These are phyloP conservation scores for Ciconia maguari DNA, from an alignment of 2,113 vertebrate species.

Conservation along the genomic window DNA sequence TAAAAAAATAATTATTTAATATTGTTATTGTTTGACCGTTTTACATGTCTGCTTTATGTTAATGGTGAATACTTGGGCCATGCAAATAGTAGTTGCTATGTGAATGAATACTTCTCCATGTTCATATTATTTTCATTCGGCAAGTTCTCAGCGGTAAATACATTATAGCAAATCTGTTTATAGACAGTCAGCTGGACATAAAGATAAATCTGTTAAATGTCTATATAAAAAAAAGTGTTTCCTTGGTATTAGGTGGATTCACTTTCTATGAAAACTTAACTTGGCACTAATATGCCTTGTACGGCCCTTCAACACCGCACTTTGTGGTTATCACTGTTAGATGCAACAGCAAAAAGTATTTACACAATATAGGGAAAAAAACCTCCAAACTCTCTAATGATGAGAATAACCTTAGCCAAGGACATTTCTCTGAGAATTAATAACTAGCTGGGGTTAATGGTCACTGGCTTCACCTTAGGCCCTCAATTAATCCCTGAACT, in stretches of 20 bases:
- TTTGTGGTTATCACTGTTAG: not conserved
- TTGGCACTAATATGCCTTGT: not conserved
- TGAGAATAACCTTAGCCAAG: constrained; percentile 48
- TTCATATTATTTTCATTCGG: not conserved
- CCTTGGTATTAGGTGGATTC: not conserved
- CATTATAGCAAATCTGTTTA: not conserved
- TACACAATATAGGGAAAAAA: not conserved
- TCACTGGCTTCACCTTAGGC: constrained; percentile 68
- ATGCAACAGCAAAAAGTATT: not conserved
- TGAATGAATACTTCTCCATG: not conserved
- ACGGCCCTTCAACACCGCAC: not conserved
- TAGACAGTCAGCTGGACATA: not conserved
- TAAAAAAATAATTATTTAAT: not conserved
- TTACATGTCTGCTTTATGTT: not conserved
- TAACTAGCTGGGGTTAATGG: constrained; percentile 68
- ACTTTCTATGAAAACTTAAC: not conserved
- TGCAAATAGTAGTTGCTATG: not conserved
- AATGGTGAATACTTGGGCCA: not conserved
- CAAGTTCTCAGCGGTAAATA: not conserved
- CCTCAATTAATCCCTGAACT: constrained; percentile 77
- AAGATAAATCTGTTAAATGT: not conserved
- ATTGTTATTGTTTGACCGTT: not conserved
- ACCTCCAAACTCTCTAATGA: not conserved
- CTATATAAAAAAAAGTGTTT: not conserved
- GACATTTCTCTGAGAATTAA: constrained; percentile 66